Percentiles rank a stretch among this genome's conserved stretches.
phyloP scores from a whole-genome alignment of 2,797 vertebrate genomes.

The Acomys russatus region DNA sequence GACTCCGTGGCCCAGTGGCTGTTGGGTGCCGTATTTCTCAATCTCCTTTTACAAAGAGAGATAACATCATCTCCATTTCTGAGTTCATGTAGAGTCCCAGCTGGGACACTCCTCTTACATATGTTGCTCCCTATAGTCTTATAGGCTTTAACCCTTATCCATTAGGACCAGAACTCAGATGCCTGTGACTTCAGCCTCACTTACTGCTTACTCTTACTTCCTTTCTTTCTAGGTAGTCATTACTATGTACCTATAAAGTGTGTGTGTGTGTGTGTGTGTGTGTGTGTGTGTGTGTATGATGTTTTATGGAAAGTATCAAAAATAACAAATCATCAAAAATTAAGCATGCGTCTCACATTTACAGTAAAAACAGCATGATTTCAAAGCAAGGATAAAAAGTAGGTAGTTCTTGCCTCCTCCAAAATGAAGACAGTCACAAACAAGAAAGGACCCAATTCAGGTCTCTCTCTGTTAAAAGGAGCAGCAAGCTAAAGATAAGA shows the following conservation, averaged over 20 bases:
- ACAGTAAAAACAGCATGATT: background rate
- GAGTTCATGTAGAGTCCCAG: background rate
- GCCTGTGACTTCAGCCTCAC: background rate
- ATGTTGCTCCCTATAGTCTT: background rate
- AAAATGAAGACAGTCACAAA: slow-evolving; percentile 49
- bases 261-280: background rate
- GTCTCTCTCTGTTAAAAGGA: slow-evolving; percentile 37
- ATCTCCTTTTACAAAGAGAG: background rate
- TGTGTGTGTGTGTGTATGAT: background rate
- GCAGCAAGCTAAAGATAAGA: slow-evolving; percentile 41
- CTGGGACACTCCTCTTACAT: background rate
- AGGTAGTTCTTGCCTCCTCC: background rate
- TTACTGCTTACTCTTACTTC: background rate
- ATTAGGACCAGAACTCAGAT: background rate
- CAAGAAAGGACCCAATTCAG: background rate
- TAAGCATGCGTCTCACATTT: slow-evolving; percentile 11
- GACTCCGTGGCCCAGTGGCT: background rate
- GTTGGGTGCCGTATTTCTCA: background rate
- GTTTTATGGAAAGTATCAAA: background rate
- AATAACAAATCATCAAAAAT: slow-evolving; percentile 27
- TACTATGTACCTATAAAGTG: background rate
- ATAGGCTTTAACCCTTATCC: background rate
- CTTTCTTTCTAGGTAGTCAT: slow-evolving; percentile 10
- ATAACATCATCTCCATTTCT: background rate
- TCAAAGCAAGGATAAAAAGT: slow-evolving; percentile 13